Conservation (phyloP, 2,797 vertebrate species). For the Calcarius lapponicus region DNA sequence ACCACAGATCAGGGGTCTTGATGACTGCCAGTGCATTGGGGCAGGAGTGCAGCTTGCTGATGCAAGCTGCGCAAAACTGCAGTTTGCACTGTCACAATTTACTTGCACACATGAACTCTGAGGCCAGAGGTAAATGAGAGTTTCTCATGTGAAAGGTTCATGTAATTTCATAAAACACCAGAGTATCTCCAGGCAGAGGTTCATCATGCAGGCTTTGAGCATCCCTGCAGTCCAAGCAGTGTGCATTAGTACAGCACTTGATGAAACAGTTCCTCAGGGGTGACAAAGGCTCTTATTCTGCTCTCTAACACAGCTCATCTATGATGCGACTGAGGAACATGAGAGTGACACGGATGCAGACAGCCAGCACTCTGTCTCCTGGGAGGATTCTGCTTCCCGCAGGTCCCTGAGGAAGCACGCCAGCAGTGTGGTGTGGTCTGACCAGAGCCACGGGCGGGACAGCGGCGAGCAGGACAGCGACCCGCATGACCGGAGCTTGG, state of each 20-base stretch:
- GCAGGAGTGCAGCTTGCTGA: not conserved
- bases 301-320: constrained; percentile 42
- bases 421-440: not conserved
- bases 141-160: not conserved
- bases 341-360: not conserved
- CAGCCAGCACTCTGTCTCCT: constrained; percentile 20
- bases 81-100: accelerated
- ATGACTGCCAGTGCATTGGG: accelerated
- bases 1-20: not conserved
- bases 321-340: constrained; percentile 46
- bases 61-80: not conserved
- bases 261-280: not conserved
- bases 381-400: not conserved
- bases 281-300: not conserved
- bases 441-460: not conserved
- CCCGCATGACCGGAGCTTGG: not conserved
- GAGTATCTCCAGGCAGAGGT: not conserved
- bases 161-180: not conserved
- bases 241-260: not conserved
- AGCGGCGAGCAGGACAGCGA: constrained; percentile 49
- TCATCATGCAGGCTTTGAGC: not conserved
- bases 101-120: not conserved
- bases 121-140: not conserved
- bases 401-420: not conserved
- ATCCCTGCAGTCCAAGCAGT: accelerated